Percentiles rank a stretch among this genome's conserved stretches.
phyloP scores from a whole-genome alignment of 2,113 vertebrate genomes.

The Tenebrosternarchus preto region DNA sequence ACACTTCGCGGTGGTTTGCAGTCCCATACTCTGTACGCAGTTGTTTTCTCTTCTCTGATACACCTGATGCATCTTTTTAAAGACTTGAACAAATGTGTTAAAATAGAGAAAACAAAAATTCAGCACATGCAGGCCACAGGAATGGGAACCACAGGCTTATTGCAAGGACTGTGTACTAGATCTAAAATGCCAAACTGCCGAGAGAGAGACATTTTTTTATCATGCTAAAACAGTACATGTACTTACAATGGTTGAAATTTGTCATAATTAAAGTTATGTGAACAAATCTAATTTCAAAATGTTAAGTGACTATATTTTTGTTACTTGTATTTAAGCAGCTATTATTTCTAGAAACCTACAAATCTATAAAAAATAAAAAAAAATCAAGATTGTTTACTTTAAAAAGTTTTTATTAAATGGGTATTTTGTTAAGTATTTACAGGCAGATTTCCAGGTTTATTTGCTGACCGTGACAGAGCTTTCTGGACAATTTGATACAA shows the following conservation, averaged over 20 bases:
- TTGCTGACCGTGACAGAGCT: slow-evolving; percentile 49
- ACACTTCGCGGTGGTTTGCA: not conserved
- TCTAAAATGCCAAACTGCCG: slow-evolving; percentile 15
- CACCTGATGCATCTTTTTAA: not conserved
- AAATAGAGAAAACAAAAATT: not conserved
- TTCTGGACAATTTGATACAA: slow-evolving; percentile 43
- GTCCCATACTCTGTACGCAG: not conserved
- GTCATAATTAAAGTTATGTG: not conserved
- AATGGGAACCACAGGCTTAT: not conserved
- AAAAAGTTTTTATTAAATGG: slow-evolving; percentile 77
- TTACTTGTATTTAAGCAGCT: slow-evolving; percentile 9
- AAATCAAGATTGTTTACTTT: slow-evolving; percentile 45
- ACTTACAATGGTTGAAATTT: not conserved
- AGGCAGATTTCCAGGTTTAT: slow-evolving; percentile 67
- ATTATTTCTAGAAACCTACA: slow-evolving; percentile 9
- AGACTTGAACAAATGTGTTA: not conserved
- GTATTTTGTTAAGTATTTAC: slow-evolving; percentile 71
- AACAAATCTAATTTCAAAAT: not conserved
- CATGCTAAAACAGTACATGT: not conserved
- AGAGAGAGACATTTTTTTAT: slow-evolving; percentile 20
- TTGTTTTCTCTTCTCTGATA: not conserved
- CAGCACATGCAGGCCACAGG: not conserved
- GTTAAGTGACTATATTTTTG: not conserved
- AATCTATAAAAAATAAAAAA: slow-evolving; percentile 12
- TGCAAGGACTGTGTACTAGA: not conserved